These are phyloP conservation scores for Acanthosepion lycidas DNA, from an alignment of 2,888 invertebrate genomes.

Conservation along the genomic window DNA sequence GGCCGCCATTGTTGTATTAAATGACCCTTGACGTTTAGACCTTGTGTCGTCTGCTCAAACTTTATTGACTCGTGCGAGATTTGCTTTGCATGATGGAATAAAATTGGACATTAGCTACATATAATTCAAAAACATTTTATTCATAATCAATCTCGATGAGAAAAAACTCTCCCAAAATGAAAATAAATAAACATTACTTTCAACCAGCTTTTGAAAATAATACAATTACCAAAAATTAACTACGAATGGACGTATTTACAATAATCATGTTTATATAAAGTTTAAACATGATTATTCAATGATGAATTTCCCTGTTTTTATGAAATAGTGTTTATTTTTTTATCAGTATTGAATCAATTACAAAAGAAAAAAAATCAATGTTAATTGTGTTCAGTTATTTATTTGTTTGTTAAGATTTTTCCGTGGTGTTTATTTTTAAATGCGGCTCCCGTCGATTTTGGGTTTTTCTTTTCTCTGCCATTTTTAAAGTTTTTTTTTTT, in stretches of 20 bases:
- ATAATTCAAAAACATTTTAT: neutral
- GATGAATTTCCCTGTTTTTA: neutral
- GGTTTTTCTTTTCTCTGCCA: neutral
- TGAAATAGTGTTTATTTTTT: neutral
- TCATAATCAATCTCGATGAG: neutral
- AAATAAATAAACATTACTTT: neutral
- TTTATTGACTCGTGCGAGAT: neutral
- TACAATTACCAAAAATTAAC: neutral
- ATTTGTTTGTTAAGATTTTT: neutral
- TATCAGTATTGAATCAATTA: neutral
- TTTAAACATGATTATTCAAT: no score
- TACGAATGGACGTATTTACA: neutral
- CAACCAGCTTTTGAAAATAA: neutral
- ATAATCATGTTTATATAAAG: neutral
- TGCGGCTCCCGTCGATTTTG: neutral
- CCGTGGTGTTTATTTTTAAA: neutral
- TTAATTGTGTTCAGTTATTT: neutral
- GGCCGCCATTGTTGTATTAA: slow-evolving; percentile 37
- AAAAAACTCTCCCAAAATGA: neutral
- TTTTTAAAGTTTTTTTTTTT: neutral
- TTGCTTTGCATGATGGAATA: neutral
- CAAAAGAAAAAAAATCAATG: neutral
- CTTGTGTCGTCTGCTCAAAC: slow-evolving; percentile 45
- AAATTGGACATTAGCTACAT: neutral
- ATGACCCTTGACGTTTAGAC: slow-evolving; percentile 34